Evolutionary conservation across 2,113 vertebrate species (phyloP), one percentile per base, ranked within the genome.

Genomic region (Pelusios castaneus): DNA sequence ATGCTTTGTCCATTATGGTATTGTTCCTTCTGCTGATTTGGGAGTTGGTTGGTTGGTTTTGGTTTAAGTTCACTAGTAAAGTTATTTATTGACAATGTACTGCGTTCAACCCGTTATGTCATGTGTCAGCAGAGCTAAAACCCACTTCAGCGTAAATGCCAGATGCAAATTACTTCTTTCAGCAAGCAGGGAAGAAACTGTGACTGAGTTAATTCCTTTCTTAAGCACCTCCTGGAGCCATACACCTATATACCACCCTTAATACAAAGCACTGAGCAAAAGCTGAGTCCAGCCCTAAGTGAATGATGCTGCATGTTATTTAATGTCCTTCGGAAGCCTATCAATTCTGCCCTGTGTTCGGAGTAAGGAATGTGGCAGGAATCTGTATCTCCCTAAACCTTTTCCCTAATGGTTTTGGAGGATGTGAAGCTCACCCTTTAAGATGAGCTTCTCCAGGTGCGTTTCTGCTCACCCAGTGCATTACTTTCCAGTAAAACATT

Each of bases 101-200:
- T 67, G 60, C 17, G 17, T 67, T 67, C 60, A 67, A 19, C 60
- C 60, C 21, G 34, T n/a, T 67, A n/a, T n/a, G 34, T 67, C 60
- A n/a, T n/a, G 29, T 60, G 31, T 63, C 60, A 63, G 31, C 31
- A 63, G 31, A 63, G 60, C 60, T 34, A 63, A 34, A 63, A 34
- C 60, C 17, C 34, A 31, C 34, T 75, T 56, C 84, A 34, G 3
- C 0, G 4, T 45, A 4, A 31, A 83, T 58, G 7, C 67, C 6
- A n/a, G n/a, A 45, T 45, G 52, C 87, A 63, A 49, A 29, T 0
- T 0, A 2, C 3, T 41, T 81, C 25, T 58, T 1, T 60, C 34
- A 85, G 45, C 22, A 34, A 86, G 0, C 4, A 58, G 3, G 10
- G 47, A 78, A 87, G 78, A 88, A 88, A 81, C 21, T 43, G 41